Evolutionary conservation across 2,113 vertebrate genomes (phyloP).

Genomic region (Antigone vipio): DNA sequence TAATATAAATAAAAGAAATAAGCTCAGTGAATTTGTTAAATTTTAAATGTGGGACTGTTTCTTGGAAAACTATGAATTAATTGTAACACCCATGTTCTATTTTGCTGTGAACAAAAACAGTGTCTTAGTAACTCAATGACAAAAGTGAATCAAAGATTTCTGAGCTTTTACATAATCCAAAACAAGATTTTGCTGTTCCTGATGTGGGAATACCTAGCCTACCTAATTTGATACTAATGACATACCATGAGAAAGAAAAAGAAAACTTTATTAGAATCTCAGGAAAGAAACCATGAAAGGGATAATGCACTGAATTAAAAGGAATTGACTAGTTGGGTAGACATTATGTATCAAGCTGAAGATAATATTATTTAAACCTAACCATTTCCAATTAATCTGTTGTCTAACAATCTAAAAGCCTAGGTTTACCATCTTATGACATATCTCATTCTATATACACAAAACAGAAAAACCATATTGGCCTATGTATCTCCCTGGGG

Average conservation of each 20-base stretch:
- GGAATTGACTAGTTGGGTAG: not conserved
- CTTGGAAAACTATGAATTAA: not conserved
- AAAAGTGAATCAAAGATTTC: not conserved
- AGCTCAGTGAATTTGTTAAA: not conserved
- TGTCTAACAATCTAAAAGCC: not conserved
- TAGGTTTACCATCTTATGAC: not conserved
- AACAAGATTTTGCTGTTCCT: not conserved
- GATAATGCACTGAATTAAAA: not conserved
- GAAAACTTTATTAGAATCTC: not conserved
- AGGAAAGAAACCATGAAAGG: not conserved
- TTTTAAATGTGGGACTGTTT: not conserved
- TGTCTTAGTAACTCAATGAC: not conserved
- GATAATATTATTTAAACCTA: not conserved
- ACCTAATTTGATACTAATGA: not conserved
- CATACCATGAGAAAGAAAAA: not conserved
- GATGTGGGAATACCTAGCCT: not conserved
- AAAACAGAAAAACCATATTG: not conserved
- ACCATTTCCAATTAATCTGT: not conserved
- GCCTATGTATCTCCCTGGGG: not conserved
- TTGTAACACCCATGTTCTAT: not conserved
- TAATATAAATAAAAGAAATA: not conserved
- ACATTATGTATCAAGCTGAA: not conserved
- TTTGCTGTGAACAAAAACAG: not conserved
- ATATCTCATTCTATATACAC: not conserved
- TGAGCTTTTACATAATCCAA: not conserved